phyloP scores from a whole-genome alignment of 2,888 invertebrate genomes.

The Cetonia aurata region DNA sequence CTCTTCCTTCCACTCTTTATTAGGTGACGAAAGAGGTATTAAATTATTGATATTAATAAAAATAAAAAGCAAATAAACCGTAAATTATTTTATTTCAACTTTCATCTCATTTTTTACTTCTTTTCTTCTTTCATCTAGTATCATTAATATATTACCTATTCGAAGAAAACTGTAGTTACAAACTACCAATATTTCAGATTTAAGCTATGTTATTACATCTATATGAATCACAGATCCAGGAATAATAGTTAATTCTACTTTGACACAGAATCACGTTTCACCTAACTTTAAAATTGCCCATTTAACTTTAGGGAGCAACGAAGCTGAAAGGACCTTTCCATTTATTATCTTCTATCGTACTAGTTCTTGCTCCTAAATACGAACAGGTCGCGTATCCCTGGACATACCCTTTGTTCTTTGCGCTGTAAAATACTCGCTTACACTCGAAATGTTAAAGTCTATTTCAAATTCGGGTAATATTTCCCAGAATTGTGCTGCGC shows the following conservation, averaged over 20 bases:
- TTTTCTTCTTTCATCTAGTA: no score
- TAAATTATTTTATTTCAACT: no score
- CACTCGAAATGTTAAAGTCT: no score
- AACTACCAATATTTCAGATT: conserved; percentile 10
- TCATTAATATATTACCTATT: no score
- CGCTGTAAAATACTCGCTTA: conserved; percentile 8
- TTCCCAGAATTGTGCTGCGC: no score
- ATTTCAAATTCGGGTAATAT: no score
- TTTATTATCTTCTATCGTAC: conserved; percentile 17
- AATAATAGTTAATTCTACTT: conserved; percentile 3
- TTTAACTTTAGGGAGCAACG: conserved; percentile 14
- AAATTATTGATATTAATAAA: no score
- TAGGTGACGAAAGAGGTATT: no score
- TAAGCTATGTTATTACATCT: neutral
- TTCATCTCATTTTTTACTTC: no score
- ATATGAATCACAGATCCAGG: neutral
- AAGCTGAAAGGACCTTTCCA: conserved; percentile 18
- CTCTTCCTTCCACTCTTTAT: no score
- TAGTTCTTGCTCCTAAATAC: conserved; percentile 3
- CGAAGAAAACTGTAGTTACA: neutral
- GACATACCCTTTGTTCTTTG: conserved; percentile 7
- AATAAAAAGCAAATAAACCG: no score
- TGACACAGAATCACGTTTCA: conserved; percentile 13
- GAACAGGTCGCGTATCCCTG: neutral
- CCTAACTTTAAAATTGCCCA: conserved; percentile 26